Evolutionary conservation across 1,140 invertebrate genomes (phyloP).

Genomic region (Glossosoma conforme): DNA sequence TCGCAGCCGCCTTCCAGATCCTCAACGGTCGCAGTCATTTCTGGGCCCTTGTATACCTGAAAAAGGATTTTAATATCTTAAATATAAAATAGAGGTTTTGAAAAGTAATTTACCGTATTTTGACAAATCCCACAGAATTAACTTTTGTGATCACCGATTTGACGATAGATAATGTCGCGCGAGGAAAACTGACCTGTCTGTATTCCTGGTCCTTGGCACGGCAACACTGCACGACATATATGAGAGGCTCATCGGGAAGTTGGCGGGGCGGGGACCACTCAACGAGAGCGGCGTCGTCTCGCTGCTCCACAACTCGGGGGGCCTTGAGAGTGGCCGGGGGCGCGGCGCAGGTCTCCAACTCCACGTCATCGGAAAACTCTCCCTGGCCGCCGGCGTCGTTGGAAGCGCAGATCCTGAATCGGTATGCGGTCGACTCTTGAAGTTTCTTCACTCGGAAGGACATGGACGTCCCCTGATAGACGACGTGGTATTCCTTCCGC

Average conservation of each 20-base stretch:
- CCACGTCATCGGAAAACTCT: constrained; percentile 63
- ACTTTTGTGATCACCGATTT: background rate
- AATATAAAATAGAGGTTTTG: background rate
- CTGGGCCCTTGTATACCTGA: constrained; percentile 67
- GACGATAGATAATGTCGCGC: background rate
- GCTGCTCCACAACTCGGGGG: constrained; percentile 51
- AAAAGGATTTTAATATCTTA: constrained; percentile 24
- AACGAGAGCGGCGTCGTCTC: constrained; percentile 41
- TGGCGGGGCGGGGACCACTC: constrained; percentile 53
- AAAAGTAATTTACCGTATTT: constrained; percentile 13
- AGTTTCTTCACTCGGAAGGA: constrained; percentile 76
- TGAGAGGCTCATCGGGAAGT: constrained; percentile 55
- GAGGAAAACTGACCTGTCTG: constrained; percentile 49
- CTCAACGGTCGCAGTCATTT: constrained; percentile 59
- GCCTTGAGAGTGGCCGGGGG: constrained; percentile 72
- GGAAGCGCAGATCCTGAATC: constrained; percentile 75
- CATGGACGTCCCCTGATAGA: constrained; percentile 72
- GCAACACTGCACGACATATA: constrained; percentile 64
- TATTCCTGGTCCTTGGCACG: constrained; percentile 57
- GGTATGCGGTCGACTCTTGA: constrained; percentile 70
- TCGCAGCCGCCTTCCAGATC: constrained; percentile 65
- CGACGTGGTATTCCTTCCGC: constrained; percentile 62
- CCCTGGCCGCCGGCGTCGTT: constrained; percentile 77
- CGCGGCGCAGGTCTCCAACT: constrained; percentile 68
- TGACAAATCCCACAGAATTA: background rate